These are phyloP conservation scores for Neotoma lepida DNA, from an alignment of 2,113 vertebrate genomes.

Conservation along the genomic window DNA sequence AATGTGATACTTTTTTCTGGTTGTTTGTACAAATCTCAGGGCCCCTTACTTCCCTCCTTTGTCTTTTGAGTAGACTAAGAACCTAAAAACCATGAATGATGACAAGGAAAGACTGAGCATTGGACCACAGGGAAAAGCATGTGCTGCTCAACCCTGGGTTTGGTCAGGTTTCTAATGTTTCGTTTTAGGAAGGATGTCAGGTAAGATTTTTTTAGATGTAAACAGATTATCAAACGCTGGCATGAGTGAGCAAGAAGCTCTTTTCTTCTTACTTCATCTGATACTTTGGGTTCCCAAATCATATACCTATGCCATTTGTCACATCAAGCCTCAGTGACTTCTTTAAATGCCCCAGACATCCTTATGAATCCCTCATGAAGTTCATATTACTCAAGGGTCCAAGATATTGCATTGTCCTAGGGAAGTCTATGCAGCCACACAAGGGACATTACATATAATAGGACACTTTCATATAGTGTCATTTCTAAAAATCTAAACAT, in stretches of 20 bases:
- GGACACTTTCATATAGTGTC: not conserved
- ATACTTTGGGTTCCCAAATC: not conserved
- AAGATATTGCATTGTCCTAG: not conserved
- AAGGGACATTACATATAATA: not conserved
- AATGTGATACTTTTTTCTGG: not conserved
- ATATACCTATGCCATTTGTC: not conserved
- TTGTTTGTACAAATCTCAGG: not conserved
- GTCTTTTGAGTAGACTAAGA: not conserved
- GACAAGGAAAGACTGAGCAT: not conserved
- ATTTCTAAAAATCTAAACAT: not conserved
- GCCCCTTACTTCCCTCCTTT: not conserved
- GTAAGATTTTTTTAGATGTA: not conserved
- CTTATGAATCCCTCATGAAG: not conserved
- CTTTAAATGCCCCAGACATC: not conserved
- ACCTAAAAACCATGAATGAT: fast-evolving
- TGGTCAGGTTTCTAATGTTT: not conserved
- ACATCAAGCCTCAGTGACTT: not conserved
- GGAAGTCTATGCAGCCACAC: not conserved
- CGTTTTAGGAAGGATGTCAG: not conserved
- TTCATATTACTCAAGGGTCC: not conserved
- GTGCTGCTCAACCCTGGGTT: not conserved
- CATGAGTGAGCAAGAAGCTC: not conserved
- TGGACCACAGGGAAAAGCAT: not conserved
- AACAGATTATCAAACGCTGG: not conserved
- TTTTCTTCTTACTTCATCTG: not conserved